These are phyloP conservation scores for Aelia acuminata DNA, from an alignment of 2,888 invertebrate species.

Conservation along the genomic window DNA sequence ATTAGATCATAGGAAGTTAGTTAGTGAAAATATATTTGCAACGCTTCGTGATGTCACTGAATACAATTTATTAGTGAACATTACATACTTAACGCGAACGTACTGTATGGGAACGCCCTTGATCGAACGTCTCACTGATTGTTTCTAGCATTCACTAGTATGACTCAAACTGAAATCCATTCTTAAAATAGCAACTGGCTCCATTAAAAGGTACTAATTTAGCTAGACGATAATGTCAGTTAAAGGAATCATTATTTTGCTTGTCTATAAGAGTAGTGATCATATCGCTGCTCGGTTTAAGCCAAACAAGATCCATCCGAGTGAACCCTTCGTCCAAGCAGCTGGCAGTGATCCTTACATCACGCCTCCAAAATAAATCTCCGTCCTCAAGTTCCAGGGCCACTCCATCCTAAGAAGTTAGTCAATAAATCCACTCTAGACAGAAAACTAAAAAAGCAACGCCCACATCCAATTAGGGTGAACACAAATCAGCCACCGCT, in stretches of 20 bases:
- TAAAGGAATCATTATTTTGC: no score
- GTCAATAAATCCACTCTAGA: background rate
- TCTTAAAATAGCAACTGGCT: background rate
- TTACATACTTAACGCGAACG: background rate
- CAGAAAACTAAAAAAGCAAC: background rate
- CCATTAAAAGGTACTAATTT: background rate
- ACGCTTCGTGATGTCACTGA: background rate
- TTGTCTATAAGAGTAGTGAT: no score
- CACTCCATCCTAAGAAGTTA: background rate
- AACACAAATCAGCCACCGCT: background rate
- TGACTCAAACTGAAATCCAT: background rate
- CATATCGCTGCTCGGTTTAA: no score
- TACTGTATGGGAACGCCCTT: background rate
- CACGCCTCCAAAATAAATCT: slow-evolving; percentile 5
- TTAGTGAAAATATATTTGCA: background rate
- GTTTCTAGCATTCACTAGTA: no score
- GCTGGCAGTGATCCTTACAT: background rate
- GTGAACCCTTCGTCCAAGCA: background rate
- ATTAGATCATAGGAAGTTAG: background rate
- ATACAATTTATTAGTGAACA: background rate
- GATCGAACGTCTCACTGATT: background rate
- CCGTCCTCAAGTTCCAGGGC: background rate
- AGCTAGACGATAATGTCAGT: no score
- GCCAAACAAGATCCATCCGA: background rate
- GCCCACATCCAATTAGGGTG: background rate